Evolutionary conservation across 2,888 invertebrate genomes (phyloP).

Genomic region (Hoplodrina blanda): DNA sequence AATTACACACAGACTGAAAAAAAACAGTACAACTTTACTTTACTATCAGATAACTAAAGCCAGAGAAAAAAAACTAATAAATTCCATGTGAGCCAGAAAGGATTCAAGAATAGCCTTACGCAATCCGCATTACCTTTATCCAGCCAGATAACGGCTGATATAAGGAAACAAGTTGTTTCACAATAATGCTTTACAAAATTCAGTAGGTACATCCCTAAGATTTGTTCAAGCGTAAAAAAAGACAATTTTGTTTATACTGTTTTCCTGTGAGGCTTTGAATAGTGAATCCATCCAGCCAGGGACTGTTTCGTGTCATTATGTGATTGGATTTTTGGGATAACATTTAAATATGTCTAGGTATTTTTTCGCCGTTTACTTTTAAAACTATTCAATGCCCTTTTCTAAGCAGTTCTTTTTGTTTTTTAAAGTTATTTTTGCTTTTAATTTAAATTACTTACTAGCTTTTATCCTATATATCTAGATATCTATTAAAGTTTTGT

Average conservation of each 20-base stretch:
- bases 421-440: too few relatives aligned
- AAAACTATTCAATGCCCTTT: too few relatives aligned
- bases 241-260: constrained; percentile 23
- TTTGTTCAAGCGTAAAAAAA: constrained; percentile 57
- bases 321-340: constrained; percentile 24
- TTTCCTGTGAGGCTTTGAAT: constrained; percentile 36
- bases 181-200: constrained; percentile 42
- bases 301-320: constrained; percentile 10
- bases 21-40: neutral
- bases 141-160: constrained; percentile 55
- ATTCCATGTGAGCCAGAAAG: constrained; percentile 42
- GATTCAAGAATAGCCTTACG: constrained; percentile 23
- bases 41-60: constrained; percentile 6
- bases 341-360: neutral
- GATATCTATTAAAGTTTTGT: too few relatives aligned
- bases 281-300: constrained; percentile 4
- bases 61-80: constrained; percentile 35
- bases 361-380: neutral
- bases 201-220: constrained; percentile 45
- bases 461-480: too few relatives aligned
- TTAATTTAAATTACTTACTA: too few relatives aligned
- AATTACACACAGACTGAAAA: neutral
- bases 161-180: constrained; percentile 42
- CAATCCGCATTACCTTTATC: constrained; percentile 50
- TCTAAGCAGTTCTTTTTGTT: too few relatives aligned